phyloP scores from a whole-genome alignment of 2,113 vertebrate species.

The Bos javanicus region DNA sequence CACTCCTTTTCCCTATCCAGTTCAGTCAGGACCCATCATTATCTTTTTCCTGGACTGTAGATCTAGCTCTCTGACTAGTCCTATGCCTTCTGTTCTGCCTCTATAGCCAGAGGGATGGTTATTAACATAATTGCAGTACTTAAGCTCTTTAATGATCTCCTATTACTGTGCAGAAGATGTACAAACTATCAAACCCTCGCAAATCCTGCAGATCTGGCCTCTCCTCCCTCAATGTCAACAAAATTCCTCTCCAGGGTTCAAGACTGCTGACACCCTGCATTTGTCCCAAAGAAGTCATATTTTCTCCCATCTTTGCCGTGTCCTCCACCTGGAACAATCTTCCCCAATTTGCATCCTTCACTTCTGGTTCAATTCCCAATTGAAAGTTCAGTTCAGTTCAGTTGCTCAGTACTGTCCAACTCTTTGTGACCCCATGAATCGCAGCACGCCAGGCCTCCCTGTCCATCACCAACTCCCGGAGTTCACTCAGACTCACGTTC shows the following conservation, averaged over 20 bases:
- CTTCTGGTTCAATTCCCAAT: not conserved
- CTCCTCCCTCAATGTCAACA: too few relatives aligned
- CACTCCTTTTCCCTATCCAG: too few relatives aligned
- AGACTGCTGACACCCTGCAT: not conserved
- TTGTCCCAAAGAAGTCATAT: fast-evolving
- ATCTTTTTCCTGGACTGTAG: not conserved
- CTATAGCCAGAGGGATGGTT: not conserved
- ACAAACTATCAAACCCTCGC: not conserved
- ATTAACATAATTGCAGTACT: not conserved
- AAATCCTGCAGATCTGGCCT: too few relatives aligned
- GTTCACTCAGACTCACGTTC: too few relatives aligned
- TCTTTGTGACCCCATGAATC: too few relatives aligned
- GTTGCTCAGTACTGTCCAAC: too few relatives aligned
- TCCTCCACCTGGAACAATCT: not conserved
- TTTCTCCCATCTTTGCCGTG: fast-evolving
- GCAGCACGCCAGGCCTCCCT: too few relatives aligned
- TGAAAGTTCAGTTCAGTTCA: not conserved
- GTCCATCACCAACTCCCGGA: too few relatives aligned
- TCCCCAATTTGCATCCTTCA: fast-evolving
- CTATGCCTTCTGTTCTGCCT: not conserved
- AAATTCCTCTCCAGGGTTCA: too few relatives aligned
- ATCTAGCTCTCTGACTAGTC: not conserved
- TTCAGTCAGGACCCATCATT: not conserved
- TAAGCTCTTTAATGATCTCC: not conserved
- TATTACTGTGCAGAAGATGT: too few relatives aligned